A percentile compares a stretch with the other conserved stretches of the same genome.
Conservation (phyloP, 1,140 invertebrate genomes). For the Tigriopus japonicus region DNA sequence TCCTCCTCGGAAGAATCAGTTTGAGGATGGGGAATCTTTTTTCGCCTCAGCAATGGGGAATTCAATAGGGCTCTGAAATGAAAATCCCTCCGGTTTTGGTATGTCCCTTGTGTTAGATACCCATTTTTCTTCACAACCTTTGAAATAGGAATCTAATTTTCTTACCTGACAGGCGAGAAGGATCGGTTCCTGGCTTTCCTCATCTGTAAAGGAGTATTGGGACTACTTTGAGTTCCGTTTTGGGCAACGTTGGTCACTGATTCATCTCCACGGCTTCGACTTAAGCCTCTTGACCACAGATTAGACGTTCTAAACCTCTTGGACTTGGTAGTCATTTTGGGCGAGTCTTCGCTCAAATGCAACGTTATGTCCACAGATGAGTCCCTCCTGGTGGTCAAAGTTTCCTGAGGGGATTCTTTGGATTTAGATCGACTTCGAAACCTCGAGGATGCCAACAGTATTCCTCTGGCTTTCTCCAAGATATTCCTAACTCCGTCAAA, state of each 20-base stretch:
- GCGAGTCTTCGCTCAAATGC: not conserved
- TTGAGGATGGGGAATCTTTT: constrained; percentile 27
- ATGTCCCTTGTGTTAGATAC: not conserved
- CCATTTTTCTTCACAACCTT: not conserved
- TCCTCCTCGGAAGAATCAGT: constrained; percentile 14
- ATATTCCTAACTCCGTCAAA: not conserved
- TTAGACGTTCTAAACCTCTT: not conserved
- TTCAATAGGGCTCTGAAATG: constrained; percentile 45
- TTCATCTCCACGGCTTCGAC: not conserved
- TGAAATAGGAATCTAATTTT: constrained; percentile 5
- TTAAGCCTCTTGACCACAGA: not conserved
- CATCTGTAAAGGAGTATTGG: constrained; percentile 45
- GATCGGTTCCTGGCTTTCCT: constrained; percentile 51
- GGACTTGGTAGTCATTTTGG: not conserved
- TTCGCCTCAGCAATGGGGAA: constrained; percentile 51
- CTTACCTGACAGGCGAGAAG: constrained; percentile 46
- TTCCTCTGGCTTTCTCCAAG: not conserved
- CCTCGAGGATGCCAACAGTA: not conserved
- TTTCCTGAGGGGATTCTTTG: not conserved
- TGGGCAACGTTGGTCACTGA: not conserved
- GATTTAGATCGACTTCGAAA: not conserved
- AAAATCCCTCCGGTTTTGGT: not conserved
- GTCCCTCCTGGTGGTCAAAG: not conserved
- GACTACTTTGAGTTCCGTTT: constrained; percentile 34
- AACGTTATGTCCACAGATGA: not conserved